Base-by-base conservation (phyloP, 2,113 vertebrate genomes). In the Pimephales promelas region DNA sequence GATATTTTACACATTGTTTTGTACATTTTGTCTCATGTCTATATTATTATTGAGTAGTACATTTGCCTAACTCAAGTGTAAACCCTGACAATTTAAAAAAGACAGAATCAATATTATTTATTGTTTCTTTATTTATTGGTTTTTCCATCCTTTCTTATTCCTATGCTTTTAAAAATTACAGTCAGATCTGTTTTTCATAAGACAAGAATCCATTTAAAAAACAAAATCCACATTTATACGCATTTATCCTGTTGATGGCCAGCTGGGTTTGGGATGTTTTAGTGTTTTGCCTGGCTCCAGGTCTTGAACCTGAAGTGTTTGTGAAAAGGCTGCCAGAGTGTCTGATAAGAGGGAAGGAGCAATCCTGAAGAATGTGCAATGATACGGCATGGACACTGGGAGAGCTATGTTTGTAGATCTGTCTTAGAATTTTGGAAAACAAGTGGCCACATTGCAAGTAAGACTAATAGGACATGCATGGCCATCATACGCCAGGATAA, bases 161-260 rank as follows among this genome's bases (percentile, higher is more conserved):
- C 16, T 72, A 10, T 28, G 34, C 43, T 74, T 74, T 31, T 59
- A 47, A 62, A 75, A 43, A 11, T 26, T 47, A 45, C n/a, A 59
- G 36, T 36, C 36, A 59, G 52, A 85, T 75, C 70, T 61, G n/a
- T 64, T 85, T 77, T 52, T 78, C 49, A 82, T 28, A 62, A 66
- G 40, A 78, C 18, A 73, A 64, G 10, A 74, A 28, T 68, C 85
- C 49, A 75, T 80, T 80, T 80, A 49, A 54, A 75, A 28, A 75
- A 5, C 66, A 20, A 83, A 61, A n/a, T 61, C 31, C 14, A 0
- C 31, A 43, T 45, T 71, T 10, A 71, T 77, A 45, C 70, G 74
- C 45, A 74, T n/a, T n/a, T n/a, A n/a, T 62, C 36, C 22, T 59
- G 28, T 28, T 79, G 66, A 54, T 3, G 5, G 13, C 3, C 43